Evolutionary conservation across 1,140 invertebrate species (phyloP), one percentile per base, ranked within the genome.

Genomic region (Eueides isabella): DNA sequence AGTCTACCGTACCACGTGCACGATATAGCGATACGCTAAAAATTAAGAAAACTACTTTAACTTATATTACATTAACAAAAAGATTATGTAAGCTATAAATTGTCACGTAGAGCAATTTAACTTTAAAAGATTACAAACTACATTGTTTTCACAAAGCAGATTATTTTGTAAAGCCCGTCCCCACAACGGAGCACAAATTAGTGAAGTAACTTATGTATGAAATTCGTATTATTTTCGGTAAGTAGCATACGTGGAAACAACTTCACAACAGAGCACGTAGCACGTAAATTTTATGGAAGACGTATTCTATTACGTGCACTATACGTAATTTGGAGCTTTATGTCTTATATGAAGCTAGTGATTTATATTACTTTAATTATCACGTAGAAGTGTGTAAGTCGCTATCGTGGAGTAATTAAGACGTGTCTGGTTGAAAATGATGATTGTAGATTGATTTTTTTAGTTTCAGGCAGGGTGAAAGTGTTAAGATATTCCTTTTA

Each of bases 161-260:
- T 68, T 68, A 68, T 68, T 68, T 68, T 33, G 66, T 61, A 55
- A 55, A 68, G 66, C 66, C 16, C 29, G 44, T 41, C 23, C 66
- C 44, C 44, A 55, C 44, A 68, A 68, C 44, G 66, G 38, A 68
- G 41, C 31, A 68, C 66, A 68, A 68, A 68, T 68, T 68, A 68
- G 66, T 61, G 66, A 29, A 44, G 44, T 48, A 68, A 68, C 28
- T 48, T 68, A 61, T 33, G 16, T 68, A 68, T 55, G 66, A 68
- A 68, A 68, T 68, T 68, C 44, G 28, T 68, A 55, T 68, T 68
- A 68, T 68, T 55, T 67, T 31, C 65, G 38, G 26, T 67, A 67
- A 67, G 65, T 67, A 48, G 35, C 65, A 67, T 67, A 67, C 65
- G 65, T 29, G 65, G 26, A 30, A 67, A 67, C 38, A 67, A 44